Base-by-base conservation (phyloP, 2,797 vertebrate genomes). In the Cetoscarus ocellatus region DNA sequence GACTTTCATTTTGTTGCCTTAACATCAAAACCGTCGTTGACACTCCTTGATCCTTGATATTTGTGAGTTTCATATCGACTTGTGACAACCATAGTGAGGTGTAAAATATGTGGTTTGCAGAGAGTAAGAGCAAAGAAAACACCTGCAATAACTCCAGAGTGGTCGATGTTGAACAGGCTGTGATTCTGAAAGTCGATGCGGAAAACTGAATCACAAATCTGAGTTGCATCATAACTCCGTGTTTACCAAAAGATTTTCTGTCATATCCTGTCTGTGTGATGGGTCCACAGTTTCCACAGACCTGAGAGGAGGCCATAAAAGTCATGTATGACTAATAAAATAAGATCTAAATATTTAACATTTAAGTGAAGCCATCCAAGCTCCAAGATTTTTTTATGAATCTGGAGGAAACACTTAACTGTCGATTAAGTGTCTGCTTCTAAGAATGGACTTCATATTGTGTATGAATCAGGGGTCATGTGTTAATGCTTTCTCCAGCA, bases 401-500 rank as follows among this genome's bases (percentile, higher is more conserved):
- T 73, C 52, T 19, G 51, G 19, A 52, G 71, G 55, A 70, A 81
- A 62, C 44, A 61, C 61, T 82, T 77, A 56, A 69, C 14, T 36
- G 38, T 57, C 57, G 67, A 64, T 82, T 79, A 73, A 48, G 61
- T 70, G 55, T 78, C 43, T 10, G 6, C 73, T 64, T 75, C 45
- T 60, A 9, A 58, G 67, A 81, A 59, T 50, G 51, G 55, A 58
- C 60, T 73, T 43, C 68, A 60, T 42, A 58, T 67, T 70, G 63
- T 78, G 63, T 62, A 10, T 55, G 54, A 77, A 67, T 53, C 18
- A 48, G 63, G 12, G 73, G 77, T 86, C 73, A 61, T 70, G 75
- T 75, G 68, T 83, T 77, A 79, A 87, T 83, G 65, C 65, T 65
- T 85, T 80, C 67, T 82, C 11, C 3, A 47, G 61, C 56, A 67